phyloP scores from a whole-genome alignment of 2,888 invertebrate genomes.

The Amphipyra tragopoginis region DNA sequence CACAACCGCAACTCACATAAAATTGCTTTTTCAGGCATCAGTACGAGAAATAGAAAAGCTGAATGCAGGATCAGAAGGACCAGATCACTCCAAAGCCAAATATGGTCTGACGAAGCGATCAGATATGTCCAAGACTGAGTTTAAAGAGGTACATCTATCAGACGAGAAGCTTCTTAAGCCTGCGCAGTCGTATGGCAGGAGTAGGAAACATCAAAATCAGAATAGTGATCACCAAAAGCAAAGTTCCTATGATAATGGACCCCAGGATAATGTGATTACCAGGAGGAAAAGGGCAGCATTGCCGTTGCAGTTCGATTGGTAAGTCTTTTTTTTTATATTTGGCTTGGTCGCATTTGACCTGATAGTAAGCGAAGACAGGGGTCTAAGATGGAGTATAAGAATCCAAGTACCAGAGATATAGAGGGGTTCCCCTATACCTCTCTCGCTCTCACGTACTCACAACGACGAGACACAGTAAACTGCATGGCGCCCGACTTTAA shows the following conservation, averaged over 20 bases:
- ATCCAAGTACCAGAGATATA: no score
- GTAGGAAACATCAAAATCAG: conserved; percentile 34
- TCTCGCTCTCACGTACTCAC: no score
- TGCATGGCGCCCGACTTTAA: no score
- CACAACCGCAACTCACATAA: background rate
- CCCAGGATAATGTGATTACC: conserved; percentile 45
- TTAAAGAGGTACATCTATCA: conserved; percentile 83
- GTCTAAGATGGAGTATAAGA: no score
- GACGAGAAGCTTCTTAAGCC: conserved; percentile 74
- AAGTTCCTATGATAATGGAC: no score
- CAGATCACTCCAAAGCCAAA: conserved; percentile 79
- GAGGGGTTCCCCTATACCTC: no score
- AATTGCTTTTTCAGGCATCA: conserved; percentile 80
- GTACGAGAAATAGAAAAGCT: conserved; percentile 84
- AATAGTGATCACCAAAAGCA: conserved; percentile 26
- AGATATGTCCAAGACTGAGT: conserved; percentile 91
- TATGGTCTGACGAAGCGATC: conserved; percentile 91
- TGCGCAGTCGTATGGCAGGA: conserved; percentile 69
- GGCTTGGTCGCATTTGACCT: no score
- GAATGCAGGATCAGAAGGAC: conserved; percentile 79
- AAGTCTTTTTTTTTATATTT: no score
- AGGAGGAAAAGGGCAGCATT: conserved; percentile 76
- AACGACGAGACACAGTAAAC: no score
- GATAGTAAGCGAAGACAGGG: no score
- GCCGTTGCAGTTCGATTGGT: conserved; percentile 90